These are phyloP conservation scores for Drosophila sp. DNA, from an alignment of 1,140 invertebrate species.

Conservation along the genomic window DNA sequence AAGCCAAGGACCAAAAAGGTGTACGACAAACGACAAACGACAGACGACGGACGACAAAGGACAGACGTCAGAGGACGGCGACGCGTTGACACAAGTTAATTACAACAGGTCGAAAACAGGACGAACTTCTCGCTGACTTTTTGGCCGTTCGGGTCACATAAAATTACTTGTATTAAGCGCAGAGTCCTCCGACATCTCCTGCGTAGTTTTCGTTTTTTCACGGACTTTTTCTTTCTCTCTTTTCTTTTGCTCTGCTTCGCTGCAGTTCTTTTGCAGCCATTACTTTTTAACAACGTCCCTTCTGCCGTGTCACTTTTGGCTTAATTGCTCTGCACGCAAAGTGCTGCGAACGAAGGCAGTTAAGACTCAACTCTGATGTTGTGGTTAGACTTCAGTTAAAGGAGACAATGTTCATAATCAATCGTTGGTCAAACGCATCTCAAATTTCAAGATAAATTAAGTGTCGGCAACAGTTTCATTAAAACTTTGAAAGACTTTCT, in stretches of 20 bases:
- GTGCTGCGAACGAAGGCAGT: slow-evolving; percentile 18
- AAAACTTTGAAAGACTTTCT: too few species aligned
- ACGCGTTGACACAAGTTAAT: slow-evolving; percentile 59
- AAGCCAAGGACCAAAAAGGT: slow-evolving; percentile 41
- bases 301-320: slow-evolving; percentile 37
- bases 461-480: not conserved
- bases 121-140: slow-evolving; percentile 43
- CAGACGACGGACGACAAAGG: not conserved
- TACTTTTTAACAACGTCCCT: slow-evolving; percentile 38
- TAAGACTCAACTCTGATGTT: slow-evolving; percentile 5
- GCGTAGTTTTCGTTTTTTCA: slow-evolving; percentile 15
- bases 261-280: slow-evolving; percentile 35
- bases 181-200: slow-evolving; percentile 21
- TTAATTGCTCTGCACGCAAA: slow-evolving; percentile 54
- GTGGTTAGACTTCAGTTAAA: not conserved
- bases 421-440: not conserved
- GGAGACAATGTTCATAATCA: slow-evolving; percentile 7
- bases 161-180: slow-evolving; percentile 56
- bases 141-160: slow-evolving; percentile 47
- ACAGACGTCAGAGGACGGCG: slow-evolving; percentile 4
- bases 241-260: not conserved
- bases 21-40: slow-evolving; percentile 18
- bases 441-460: not conserved
- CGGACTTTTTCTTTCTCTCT: not conserved
- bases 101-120: slow-evolving; percentile 45